Percentiles rank a stretch among this genome's conserved stretches.
These are phyloP conservation scores for Vespertilio murinus DNA, from an alignment of 2,797 vertebrate genomes.

Conservation along the genomic window DNA sequence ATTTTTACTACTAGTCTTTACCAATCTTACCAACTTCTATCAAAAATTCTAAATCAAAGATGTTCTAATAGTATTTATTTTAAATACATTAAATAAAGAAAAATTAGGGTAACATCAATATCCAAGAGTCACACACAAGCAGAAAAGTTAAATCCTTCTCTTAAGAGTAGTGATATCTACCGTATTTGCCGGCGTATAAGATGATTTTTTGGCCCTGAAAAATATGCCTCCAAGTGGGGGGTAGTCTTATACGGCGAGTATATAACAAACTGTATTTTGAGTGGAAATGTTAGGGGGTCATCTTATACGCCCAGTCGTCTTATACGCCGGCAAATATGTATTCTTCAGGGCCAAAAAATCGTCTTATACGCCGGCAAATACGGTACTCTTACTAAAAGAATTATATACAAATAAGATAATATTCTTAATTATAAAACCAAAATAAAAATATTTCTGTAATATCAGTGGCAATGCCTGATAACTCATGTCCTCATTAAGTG, in stretches of 20 bases:
- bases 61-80: not conserved
- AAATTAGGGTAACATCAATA: slow-evolving; percentile 3
- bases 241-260: no score
- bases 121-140: not conserved
- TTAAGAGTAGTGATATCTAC: not conserved
- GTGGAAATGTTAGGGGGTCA: no score
- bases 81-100: slow-evolving; percentile 11
- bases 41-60: slow-evolving; percentile 31
- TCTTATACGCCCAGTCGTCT: no score
- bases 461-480: not conserved
- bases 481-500: not conserved
- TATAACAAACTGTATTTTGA: no score
- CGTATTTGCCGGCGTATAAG: no score
- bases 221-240: no score
- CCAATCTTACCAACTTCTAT: not conserved
- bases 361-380: no score
- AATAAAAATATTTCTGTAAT: slow-evolving; percentile 45
- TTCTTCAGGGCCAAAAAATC: no score
- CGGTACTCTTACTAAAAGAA: slow-evolving; percentile 26
- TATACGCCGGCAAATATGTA: no score
- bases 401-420: not conserved
- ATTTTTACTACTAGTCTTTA: slow-evolving; percentile 30
- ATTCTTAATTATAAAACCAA: not conserved
- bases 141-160: slow-evolving; percentile 36
- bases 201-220: no score